Base-by-base conservation (phyloP, 2,888 invertebrate genomes). In the Poecilus cupreus region DNA sequence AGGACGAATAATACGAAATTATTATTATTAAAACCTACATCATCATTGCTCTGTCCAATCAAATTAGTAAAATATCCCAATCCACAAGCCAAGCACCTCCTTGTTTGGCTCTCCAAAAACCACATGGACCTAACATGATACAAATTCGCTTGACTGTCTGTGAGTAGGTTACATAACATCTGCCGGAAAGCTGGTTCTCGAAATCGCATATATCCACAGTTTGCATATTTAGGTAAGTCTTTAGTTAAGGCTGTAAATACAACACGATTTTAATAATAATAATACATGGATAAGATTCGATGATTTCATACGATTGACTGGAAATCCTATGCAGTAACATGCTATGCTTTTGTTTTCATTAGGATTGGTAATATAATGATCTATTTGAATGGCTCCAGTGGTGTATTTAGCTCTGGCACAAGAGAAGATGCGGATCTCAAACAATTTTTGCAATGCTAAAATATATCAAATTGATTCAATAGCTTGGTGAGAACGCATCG, bases 401-500 rank as follows among this genome's bases (percentile, higher is more conserved):
- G 90, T 90, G 82, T 93, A 93, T 86, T 93, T 91, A 0, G 92
- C 93, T 4, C 91, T 90, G 68, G 92, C 93, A 84, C 94, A 94
- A 82, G 90, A 91, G 39, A 94, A 86, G 0, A 94, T 91, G 76
- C 91, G 88, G 43, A 92, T 91, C 70, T 91, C 90, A 83, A 93
- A 93, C 8, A 94, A 87, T 83, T 91, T 93, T 46, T 90, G 89
- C 0, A 93, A 89, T 57, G 92, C 93, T 93, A 82, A 5, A 37
- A 76, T 13, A 18, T 37, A 22, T 11, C 0, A 72, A 72, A 72
- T 16, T 3, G 1, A 32, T 32, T 2, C 8, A 32, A n/a, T n/a
- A n/a, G n/a, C n/a, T n/a, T n/a, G n/a, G n/a, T n/a, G n/a, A n/a
- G n/a, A n/a, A n/a, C n/a, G n/a, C n/a, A n/a, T n/a, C n/a, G n/a